A percentile compares a stretch with the other conserved stretches of the same genome.
phyloP scores from a whole-genome alignment of 2,888 invertebrate genomes.

The Ophioninae sp. region DNA sequence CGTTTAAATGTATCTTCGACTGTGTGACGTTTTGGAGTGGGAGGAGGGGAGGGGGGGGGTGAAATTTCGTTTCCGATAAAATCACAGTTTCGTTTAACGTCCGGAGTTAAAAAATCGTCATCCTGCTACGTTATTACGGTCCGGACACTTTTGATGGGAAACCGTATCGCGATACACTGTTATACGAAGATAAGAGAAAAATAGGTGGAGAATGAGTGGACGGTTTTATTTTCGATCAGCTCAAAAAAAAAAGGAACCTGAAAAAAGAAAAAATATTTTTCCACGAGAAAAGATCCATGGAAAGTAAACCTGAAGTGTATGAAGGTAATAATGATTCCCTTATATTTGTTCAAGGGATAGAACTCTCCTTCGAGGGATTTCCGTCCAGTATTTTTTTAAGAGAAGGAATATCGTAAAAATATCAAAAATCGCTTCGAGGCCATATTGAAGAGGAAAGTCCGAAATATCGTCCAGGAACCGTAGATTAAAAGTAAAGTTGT shows the following conservation, averaged over 20 bases:
- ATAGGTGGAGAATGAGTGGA: background rate
- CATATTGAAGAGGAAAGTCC: no score
- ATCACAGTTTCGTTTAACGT: constrained; percentile 53
- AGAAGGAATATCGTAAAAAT: no score
- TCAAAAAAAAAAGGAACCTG: background rate
- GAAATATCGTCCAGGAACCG: no score
- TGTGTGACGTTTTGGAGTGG: background rate
- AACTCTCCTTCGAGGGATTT: no score
- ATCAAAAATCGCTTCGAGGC: no score
- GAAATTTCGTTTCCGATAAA: constrained; percentile 53
- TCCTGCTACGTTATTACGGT: constrained; percentile 2
- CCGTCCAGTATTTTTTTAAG: no score
- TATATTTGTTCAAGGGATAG: no score
- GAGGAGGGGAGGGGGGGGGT: constrained; percentile 7
- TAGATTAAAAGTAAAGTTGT: no score
- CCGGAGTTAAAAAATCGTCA: constrained; percentile 28
- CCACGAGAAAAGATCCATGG: background rate
- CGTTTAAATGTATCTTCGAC: background rate
- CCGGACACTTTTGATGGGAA: background rate
- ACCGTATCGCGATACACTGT: background rate
- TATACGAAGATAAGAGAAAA: background rate
- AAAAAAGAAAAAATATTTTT: background rate
- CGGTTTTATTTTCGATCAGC: background rate
- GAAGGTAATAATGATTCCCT: no score
- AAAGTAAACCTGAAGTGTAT: background rate